phyloP scores from a whole-genome alignment of 2,888 invertebrate genomes.

The Pasiphila rectangulata region DNA sequence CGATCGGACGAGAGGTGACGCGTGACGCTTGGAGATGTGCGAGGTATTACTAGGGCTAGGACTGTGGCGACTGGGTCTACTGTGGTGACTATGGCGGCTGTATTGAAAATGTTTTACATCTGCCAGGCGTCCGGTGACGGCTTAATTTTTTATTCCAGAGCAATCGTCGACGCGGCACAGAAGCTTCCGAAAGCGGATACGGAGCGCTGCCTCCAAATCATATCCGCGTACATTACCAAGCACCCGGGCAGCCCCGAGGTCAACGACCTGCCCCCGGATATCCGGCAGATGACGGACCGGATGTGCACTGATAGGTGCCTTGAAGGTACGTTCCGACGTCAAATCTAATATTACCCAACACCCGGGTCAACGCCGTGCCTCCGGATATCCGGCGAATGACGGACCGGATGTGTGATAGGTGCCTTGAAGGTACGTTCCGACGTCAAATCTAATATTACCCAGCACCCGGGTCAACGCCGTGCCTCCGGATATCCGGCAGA shows the following conservation, averaged over 20 bases:
- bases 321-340: constrained; percentile 18
- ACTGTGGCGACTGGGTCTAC: too few species aligned
- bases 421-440: constrained; percentile 18
- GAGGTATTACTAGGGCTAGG: too few species aligned
- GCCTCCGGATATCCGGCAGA: constrained; percentile 6
- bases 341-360: constrained; percentile 36
- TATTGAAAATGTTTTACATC: too few species aligned
- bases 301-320: constrained; percentile 11
- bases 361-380: constrained; percentile 13
- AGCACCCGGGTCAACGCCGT: constrained; percentile 17
- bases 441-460: too few species aligned
- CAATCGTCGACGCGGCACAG: constrained; percentile 16
- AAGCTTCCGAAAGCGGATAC: constrained; percentile 37
- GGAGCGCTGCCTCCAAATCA: constrained; percentile 49
- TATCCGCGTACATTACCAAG: constrained; percentile 40
- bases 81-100: too few species aligned
- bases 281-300: constrained; percentile 9
- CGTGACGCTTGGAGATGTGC: too few species aligned
- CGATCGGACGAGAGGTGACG: too few species aligned
- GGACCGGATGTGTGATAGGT: constrained; percentile 8
- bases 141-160: constrained; percentile 9
- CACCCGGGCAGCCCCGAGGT: constrained; percentile 15
- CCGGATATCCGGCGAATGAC: constrained; percentile 9
- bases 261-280: constrained; percentile 10
- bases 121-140: too few species aligned